Conservation (phyloP, 2,888 invertebrate genomes). For the Lydus trimaculatus region DNA sequence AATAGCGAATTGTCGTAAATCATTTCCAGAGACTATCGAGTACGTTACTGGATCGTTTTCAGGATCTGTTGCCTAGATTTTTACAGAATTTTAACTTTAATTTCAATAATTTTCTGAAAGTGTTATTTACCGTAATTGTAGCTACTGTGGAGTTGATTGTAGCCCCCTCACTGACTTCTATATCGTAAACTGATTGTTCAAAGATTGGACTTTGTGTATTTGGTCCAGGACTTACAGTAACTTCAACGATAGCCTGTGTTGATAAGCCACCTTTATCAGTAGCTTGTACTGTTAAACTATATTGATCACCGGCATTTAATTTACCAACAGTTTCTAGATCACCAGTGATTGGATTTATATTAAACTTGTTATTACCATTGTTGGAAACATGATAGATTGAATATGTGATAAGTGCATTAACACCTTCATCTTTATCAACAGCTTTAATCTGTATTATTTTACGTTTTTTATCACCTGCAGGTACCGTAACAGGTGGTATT, state of each 20-base stretch:
- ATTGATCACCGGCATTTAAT: constrained; percentile 85
- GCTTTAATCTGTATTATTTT: constrained; percentile 67
- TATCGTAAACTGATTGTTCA: constrained; percentile 81
- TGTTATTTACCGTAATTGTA: constrained; percentile 70
- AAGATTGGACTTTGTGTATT: constrained; percentile 84
- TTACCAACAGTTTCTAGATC: constrained; percentile 79
- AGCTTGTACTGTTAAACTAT: constrained; percentile 86
- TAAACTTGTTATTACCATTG: constrained; percentile 86
- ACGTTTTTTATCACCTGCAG: constrained; percentile 59
- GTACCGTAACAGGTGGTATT: constrained; percentile 80
- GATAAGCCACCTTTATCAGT: constrained; percentile 81
- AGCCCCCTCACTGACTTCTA: constrained; percentile 89
- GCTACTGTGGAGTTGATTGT: constrained; percentile 86
- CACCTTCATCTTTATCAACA: constrained; percentile 84
- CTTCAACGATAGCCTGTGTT: constrained; percentile 86
- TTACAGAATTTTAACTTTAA: background rate
- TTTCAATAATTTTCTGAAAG: background rate
- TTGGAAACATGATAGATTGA: constrained; percentile 91
- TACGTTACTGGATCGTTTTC: constrained; percentile 88
- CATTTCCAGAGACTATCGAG: constrained; percentile 87
- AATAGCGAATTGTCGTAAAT: constrained; percentile 86
- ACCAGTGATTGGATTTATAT: constrained; percentile 81
- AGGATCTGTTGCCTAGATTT: constrained; percentile 79
- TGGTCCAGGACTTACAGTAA: constrained; percentile 83
- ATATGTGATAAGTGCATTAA: constrained; percentile 83